Conservation (phyloP, 1,140 invertebrate species). For the Lordiphosa mommai region DNA sequence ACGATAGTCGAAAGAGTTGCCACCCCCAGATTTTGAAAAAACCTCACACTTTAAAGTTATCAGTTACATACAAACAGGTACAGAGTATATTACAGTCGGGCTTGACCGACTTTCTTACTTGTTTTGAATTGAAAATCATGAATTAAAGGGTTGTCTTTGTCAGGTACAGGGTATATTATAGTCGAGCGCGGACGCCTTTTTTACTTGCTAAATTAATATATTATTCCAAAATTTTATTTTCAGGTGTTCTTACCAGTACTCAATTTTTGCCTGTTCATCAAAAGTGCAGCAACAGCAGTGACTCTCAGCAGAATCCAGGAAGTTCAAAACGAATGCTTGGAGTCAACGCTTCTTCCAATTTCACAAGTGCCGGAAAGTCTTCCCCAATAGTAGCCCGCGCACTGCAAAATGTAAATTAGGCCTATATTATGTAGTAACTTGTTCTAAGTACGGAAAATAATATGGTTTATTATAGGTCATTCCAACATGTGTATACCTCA, state of each 20-base stretch:
- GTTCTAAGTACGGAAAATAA: background rate
- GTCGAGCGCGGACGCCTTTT: no score
- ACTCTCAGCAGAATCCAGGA: constrained; percentile 39
- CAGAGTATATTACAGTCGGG: no score
- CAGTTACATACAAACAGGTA: no score
- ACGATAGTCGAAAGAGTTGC: no score
- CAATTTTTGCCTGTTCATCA: constrained; percentile 53
- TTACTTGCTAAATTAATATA: no score
- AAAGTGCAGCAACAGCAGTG: constrained; percentile 40
- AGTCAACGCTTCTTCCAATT: constrained; percentile 41
- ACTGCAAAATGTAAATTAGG: constrained; percentile 65
- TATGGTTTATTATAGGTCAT: constrained; percentile 61
- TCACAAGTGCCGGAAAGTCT: constrained; percentile 52
- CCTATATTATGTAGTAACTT: background rate
- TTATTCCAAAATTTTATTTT: background rate
- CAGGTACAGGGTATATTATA: no score
- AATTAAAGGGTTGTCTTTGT: no score
- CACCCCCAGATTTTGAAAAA: no score
- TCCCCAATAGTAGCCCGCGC: constrained; percentile 55
- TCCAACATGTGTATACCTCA: constrained; percentile 84
- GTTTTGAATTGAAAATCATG: no score
- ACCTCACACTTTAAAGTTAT: no score
- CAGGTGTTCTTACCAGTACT: constrained; percentile 52
- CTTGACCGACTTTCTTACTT: no score
- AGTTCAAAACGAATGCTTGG: constrained; percentile 46